A percentile compares a stretch with the other conserved stretches of the same genome.
These are phyloP conservation scores for Drosophila burlai DNA, from an alignment of 1,140 invertebrate species.

Conservation along the genomic window DNA sequence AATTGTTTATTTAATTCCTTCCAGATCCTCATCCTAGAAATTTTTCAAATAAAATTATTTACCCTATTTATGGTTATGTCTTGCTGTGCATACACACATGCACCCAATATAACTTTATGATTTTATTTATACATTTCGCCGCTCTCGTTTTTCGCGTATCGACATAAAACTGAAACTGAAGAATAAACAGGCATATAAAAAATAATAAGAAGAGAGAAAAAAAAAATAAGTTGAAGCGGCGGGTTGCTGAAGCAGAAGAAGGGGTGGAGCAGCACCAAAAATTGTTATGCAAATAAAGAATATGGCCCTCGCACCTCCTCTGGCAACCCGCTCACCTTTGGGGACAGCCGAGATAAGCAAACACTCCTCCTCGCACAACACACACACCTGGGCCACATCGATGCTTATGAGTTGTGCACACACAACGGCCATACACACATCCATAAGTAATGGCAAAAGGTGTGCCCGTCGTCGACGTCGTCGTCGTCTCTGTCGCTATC, in stretches of 20 bases:
- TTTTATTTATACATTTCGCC: conserved; percentile 69
- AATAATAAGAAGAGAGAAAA: conserved; percentile 54
- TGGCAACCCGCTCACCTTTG: conserved; percentile 6
- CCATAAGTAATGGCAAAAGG: conserved; percentile 51
- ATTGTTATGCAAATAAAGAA: conserved; percentile 81
- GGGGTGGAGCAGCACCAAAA: conserved; percentile 50
- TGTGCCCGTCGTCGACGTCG: conserved; percentile 52
- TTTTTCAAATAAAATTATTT: not conserved
- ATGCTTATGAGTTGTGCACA: conserved; percentile 50
- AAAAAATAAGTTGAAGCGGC: not conserved
- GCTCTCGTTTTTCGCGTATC: conserved; percentile 77
- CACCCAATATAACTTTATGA: conserved; percentile 56
- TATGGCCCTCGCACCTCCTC: conserved; percentile 45
- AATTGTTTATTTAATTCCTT: not conserved
- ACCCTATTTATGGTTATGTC: not conserved
- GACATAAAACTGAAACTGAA: conserved; percentile 82
- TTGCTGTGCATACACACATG: conserved; percentile 9
- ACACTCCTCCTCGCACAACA: conserved; percentile 37
- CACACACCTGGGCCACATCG: conserved; percentile 46
- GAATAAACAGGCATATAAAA: conserved; percentile 77
- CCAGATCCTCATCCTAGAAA: too few relatives aligned
- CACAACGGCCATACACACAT: conserved; percentile 31
- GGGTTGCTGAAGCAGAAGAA: not conserved
- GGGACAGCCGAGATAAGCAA: conserved; percentile 53
- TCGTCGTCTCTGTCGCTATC: conserved; percentile 46